phyloP scores from a whole-genome alignment of 2,797 vertebrate genomes.

The Cirrhinus mrigala region DNA sequence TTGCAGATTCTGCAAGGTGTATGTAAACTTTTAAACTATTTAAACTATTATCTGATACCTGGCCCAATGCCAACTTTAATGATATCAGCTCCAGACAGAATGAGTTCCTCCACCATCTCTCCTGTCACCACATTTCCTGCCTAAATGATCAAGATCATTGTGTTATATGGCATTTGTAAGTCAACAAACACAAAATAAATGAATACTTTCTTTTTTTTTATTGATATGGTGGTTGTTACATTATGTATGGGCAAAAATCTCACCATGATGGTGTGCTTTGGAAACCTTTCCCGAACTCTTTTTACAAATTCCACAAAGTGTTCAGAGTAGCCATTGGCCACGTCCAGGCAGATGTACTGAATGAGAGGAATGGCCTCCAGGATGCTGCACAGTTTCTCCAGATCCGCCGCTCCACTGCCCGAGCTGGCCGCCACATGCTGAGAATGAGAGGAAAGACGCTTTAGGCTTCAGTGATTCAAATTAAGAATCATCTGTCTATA shows the following conservation, averaged over 20 bases:
- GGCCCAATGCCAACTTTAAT: conserved; percentile 99
- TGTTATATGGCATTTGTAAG: neutral
- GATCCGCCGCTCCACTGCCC: conserved; percentile 87
- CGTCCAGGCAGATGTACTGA: conserved; percentile 95
- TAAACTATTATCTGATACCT: conserved; percentile 73
- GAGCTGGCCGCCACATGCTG: conserved; percentile 95
- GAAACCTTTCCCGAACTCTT: conserved; percentile 88
- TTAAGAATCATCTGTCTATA: neutral
- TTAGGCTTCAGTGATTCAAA: neutral
- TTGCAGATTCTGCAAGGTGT: too few relatives aligned
- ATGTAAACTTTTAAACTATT: too few relatives aligned
- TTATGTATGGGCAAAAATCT: conserved; percentile 57
- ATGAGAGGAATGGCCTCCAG: conserved; percentile 88
- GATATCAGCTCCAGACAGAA: conserved; percentile 96
- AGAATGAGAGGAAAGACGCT: conserved; percentile 39
- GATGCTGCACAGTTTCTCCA: conserved; percentile 89
- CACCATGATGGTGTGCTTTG: conserved; percentile 98
- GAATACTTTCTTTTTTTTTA: neutral
- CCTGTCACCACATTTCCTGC: conserved; percentile 98
- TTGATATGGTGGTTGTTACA: neutral
- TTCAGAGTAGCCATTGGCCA: conserved; percentile 98
- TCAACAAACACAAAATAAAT: conserved; percentile 19
- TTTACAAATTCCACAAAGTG: conserved; percentile 98
- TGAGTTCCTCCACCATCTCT: conserved; percentile 99
- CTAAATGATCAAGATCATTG: conserved; percentile 70